Evolutionary conservation across 2,797 vertebrate species (phyloP).

Genomic region (Molossus molossus): DNA sequence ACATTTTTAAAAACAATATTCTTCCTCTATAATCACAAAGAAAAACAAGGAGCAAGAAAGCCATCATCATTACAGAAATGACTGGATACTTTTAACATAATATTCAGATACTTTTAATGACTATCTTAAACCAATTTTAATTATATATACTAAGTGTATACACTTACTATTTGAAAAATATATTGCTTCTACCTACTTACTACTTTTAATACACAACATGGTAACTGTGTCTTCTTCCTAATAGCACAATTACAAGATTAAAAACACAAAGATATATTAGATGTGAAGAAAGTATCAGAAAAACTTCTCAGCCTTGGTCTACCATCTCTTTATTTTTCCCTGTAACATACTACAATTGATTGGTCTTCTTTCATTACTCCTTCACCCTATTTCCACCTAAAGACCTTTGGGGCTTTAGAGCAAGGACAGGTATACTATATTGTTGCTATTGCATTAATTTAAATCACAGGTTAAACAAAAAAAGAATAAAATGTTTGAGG

Average conservation of each 20-base stretch:
- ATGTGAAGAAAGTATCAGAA: constrained; percentile 25
- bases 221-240: constrained; percentile 59
- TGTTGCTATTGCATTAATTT: neutral
- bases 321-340: neutral
- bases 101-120: constrained; percentile 34
- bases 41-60: constrained; percentile 56
- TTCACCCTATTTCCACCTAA: neutral
- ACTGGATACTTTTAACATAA: constrained; percentile 62
- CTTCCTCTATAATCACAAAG: constrained; percentile 44
- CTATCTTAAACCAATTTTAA: constrained; percentile 55
- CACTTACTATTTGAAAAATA: constrained; percentile 71
- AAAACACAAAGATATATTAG: constrained; percentile 14
- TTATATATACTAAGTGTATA: constrained; percentile 39
- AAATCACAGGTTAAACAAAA: neutral
- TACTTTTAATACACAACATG: constrained; percentile 52
- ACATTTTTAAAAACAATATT: constrained; percentile 64
- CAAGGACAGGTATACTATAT: neutral
- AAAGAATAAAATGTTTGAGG: neutral
- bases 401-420: neutral
- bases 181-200: constrained; percentile 34
- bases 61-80: constrained; percentile 47
- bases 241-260: constrained; percentile 51
- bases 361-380: constrained; percentile 1
- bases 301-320: constrained; percentile 15
- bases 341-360: neutral